phyloP scores from a whole-genome alignment of 2,888 invertebrate genomes.

The Eubasilissa splendida region DNA sequence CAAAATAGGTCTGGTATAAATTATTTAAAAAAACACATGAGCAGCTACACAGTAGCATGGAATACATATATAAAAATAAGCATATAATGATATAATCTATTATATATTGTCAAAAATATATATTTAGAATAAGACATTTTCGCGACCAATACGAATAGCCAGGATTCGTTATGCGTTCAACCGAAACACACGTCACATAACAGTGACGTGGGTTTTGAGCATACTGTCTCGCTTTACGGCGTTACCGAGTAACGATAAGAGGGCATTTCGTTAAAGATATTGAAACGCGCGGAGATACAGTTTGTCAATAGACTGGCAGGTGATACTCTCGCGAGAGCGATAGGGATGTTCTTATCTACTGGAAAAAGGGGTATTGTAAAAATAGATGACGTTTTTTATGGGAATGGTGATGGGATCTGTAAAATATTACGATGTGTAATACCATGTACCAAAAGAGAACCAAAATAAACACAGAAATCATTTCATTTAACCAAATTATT shows the following conservation, averaged over 20 bases:
- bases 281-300: slow-evolving; percentile 38
- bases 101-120: no score
- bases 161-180: background rate
- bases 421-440: slow-evolving; percentile 9
- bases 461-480: no score
- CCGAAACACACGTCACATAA: background rate
- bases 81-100: no score
- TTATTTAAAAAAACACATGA: no score
- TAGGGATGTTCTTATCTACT: slow-evolving; percentile 18
- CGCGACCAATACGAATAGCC: no score
- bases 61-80: no score
- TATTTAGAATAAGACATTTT: no score
- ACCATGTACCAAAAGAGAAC: background rate
- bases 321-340: slow-evolving; percentile 18
- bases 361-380: slow-evolving; percentile 17
- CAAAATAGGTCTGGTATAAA: no score
- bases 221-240: background rate
- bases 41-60: no score
- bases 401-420: slow-evolving; percentile 16
- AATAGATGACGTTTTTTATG: background rate
- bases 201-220: no score
- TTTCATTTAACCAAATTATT: no score
- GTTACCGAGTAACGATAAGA: slow-evolving; percentile 24
- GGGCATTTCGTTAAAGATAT: slow-evolving; percentile 34
- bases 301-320: slow-evolving; percentile 19